These are phyloP conservation scores for Lasiommata megera DNA, from an alignment of 2,888 invertebrate species.

Conservation along the genomic window DNA sequence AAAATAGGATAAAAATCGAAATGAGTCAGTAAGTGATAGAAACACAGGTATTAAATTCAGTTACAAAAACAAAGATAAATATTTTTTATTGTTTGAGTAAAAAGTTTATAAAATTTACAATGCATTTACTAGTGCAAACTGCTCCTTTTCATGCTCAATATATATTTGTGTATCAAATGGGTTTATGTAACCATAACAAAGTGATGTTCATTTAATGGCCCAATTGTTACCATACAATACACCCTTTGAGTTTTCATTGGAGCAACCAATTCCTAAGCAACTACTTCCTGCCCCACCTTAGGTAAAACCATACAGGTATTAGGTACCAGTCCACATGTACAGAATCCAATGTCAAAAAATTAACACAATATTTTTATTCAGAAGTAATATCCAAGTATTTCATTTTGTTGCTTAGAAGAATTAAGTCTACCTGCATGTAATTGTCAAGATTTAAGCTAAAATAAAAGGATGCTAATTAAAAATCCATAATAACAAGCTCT, in stretches of 20 bases:
- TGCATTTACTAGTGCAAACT: slow-evolving; percentile 6
- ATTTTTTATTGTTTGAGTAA: slow-evolving; percentile 5
- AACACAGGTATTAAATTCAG: neutral
- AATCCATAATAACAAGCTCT: slow-evolving; percentile 61
- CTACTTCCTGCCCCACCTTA: slow-evolving; percentile 54
- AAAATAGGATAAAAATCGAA: too few species aligned
- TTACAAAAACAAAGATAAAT: neutral
- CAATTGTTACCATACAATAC: slow-evolving; percentile 51
- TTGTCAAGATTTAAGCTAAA: slow-evolving; percentile 7
- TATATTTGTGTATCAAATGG: slow-evolving; percentile 34
- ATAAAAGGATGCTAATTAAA: slow-evolving; percentile 32
- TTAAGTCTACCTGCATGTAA: neutral
- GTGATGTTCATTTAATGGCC: slow-evolving; percentile 49
- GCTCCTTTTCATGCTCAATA: slow-evolving; percentile 1
- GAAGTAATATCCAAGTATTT: slow-evolving; percentile 9
- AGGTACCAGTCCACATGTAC: slow-evolving; percentile 12
- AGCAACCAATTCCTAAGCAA: slow-evolving; percentile 43
- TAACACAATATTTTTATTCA: slow-evolving; percentile 12
- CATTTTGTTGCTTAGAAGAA: neutral
- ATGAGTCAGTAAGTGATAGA: neutral
- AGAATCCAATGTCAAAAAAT: slow-evolving; percentile 23
- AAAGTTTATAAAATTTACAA: slow-evolving; percentile 9
- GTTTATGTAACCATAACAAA: slow-evolving; percentile 54
- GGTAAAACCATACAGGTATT: slow-evolving; percentile 19
- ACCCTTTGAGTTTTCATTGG: slow-evolving; percentile 33